Percentiles rank a stretch among this genome's conserved stretches.
phyloP scores from a whole-genome alignment of 2,113 vertebrate genomes.

The Dasypus novemcinctus region DNA sequence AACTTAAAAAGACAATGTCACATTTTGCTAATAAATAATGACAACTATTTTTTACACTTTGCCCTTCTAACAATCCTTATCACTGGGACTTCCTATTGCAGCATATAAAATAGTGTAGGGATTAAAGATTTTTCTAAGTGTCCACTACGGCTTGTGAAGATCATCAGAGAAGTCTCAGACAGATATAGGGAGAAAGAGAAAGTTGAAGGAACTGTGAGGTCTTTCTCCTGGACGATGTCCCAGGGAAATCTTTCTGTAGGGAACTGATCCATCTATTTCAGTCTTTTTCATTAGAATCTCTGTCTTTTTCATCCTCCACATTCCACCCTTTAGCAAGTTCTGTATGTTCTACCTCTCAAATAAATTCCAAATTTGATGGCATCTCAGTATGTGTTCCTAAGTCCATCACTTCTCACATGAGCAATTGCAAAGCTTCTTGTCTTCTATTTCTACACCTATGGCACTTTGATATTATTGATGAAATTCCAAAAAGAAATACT shows the following conservation, averaged over 20 bases:
- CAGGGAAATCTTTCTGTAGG: background rate
- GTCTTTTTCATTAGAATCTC: background rate
- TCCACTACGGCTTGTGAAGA: background rate
- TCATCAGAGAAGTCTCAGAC: background rate
- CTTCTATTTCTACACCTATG: background rate
- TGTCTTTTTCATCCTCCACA: background rate
- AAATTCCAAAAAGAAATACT: too few species aligned
- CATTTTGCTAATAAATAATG: background rate
- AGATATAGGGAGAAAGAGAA: background rate
- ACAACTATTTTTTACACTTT: background rate
- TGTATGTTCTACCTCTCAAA: background rate
- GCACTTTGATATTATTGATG: too few species aligned
- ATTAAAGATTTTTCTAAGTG: conserved; percentile 5
- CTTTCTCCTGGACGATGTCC: background rate
- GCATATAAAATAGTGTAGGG: background rate
- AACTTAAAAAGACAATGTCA: background rate
- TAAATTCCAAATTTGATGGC: background rate
- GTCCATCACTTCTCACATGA: background rate
- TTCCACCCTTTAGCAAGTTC: background rate
- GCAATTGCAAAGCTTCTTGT: background rate
- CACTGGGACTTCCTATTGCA: background rate
- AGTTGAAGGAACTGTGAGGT: background rate
- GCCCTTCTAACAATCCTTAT: background rate
- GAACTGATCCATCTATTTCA: background rate
- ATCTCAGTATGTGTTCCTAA: background rate